phyloP scores from a whole-genome alignment of 2,888 invertebrate species.

The Odontomyia ornata region DNA sequence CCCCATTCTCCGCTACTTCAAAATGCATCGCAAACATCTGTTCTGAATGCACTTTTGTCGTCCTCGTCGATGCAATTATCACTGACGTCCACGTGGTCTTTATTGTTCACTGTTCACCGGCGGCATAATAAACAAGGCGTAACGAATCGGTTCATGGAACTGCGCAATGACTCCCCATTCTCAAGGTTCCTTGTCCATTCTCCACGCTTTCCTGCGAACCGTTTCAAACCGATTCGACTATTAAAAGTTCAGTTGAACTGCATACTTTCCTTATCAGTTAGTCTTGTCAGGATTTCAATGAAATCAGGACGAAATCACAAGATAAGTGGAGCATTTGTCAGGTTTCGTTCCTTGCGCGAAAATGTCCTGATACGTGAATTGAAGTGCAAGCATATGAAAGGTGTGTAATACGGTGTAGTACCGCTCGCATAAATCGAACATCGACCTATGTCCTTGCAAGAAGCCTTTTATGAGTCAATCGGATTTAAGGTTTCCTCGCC shows the following conservation, averaged over 20 bases:
- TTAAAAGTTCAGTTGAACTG: neutral
- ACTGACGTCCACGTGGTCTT: conserved; percentile 31
- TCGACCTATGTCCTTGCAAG: conserved; percentile 6
- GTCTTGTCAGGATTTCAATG: conserved; percentile 37
- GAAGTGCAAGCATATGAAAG: too few species aligned
- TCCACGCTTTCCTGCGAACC: conserved; percentile 6
- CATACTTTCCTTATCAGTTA: conserved; percentile 28
- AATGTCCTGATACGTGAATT: too few species aligned
- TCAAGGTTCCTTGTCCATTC: neutral
- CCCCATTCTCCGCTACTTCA: too few species aligned
- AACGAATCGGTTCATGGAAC: conserved; percentile 18
- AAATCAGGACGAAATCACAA: conserved; percentile 31
- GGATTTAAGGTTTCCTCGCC: conserved; percentile 8
- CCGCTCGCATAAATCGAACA: neutral
- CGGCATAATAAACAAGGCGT: conserved; percentile 16
- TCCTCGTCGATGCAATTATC: conserved; percentile 15
- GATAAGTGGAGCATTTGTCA: neutral
- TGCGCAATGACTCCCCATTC: conserved; percentile 18
- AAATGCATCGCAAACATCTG: conserved; percentile 1
- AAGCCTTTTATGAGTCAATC: neutral
- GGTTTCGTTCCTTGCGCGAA: neutral
- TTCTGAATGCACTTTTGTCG: neutral
- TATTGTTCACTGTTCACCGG: conserved; percentile 23
- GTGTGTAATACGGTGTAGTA: neutral
- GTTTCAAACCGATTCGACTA: conserved; percentile 13